A percentile compares a stretch with the other conserved stretches of the same genome.
Conservation (phyloP, 2,888 invertebrate species). For the Caenorhabditis sulstoni region DNA sequence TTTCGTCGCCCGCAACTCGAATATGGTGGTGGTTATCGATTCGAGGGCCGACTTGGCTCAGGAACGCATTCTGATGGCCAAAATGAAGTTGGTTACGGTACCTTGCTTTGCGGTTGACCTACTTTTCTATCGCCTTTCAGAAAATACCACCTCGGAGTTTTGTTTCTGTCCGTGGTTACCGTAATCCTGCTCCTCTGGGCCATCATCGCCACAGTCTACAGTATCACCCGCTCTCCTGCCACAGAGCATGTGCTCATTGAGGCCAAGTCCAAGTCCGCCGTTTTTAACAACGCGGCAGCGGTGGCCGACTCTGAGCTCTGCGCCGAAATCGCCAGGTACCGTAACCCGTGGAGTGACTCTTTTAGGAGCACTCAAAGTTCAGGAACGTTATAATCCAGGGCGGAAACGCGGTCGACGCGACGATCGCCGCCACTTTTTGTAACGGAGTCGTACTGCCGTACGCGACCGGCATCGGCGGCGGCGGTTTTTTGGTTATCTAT, state of each 20-base stretch:
- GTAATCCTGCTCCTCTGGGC: slow-evolving; percentile 56
- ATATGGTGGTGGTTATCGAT: slow-evolving; percentile 56
- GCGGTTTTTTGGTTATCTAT: slow-evolving; percentile 90
- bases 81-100: slow-evolving; percentile 42
- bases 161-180: slow-evolving; percentile 25
- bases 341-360: no score
- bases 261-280: slow-evolving; percentile 22
- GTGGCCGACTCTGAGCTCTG: slow-evolving; percentile 80
- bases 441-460: slow-evolving; percentile 90
- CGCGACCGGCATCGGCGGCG: slow-evolving; percentile 91
- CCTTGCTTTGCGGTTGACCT: background rate
- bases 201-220: slow-evolving; percentile 38
- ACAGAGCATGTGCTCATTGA: slow-evolving; percentile 28
- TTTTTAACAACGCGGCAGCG: slow-evolving; percentile 68
- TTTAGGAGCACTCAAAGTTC: no score
- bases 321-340: slow-evolving; percentile 77
- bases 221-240: slow-evolving; percentile 25
- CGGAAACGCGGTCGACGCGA: slow-evolving; percentile 88
- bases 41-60: slow-evolving; percentile 56
- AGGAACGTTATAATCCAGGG: slow-evolving; percentile 86
- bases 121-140: slow-evolving; percentile 29
- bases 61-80: slow-evolving; percentile 45
- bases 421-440: slow-evolving; percentile 90
- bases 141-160: slow-evolving; percentile 52
- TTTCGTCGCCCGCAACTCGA: background rate